A percentile compares a stretch with the other conserved stretches of the same genome.
Conservation (phyloP, 2,797 vertebrate genomes). For the Philypnodon macrostomus region DNA sequence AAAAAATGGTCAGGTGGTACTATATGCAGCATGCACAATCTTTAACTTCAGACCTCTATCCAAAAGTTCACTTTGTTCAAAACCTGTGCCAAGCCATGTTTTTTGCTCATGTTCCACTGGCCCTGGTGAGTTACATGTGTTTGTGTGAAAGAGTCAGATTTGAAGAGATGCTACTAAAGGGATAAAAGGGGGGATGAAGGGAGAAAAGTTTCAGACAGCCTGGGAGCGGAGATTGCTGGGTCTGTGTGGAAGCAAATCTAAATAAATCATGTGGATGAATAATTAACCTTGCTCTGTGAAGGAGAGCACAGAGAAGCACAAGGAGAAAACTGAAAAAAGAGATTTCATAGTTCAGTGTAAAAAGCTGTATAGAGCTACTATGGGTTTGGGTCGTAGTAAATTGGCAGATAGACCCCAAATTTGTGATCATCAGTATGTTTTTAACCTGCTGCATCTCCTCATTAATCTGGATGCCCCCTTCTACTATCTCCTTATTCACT, state of each 20-base stretch:
- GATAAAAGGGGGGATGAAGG: slow-evolving; percentile 14
- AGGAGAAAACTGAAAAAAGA: slow-evolving; percentile 38
- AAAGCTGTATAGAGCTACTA: too few relatives aligned
- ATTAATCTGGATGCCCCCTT: too few relatives aligned
- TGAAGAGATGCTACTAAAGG: slow-evolving; percentile 19
- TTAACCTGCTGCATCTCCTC: too few relatives aligned
- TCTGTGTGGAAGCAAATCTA: slow-evolving; percentile 72
- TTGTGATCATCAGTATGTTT: too few relatives aligned
- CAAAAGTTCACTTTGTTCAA: not conserved
- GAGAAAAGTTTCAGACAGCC: slow-evolving; percentile 54
- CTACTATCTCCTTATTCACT: too few relatives aligned
- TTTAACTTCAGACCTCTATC: too few relatives aligned
- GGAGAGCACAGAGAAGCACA: slow-evolving; percentile 68
- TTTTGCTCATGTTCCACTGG: not conserved
- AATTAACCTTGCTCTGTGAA: slow-evolving; percentile 76
- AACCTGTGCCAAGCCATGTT: slow-evolving; percentile 2
- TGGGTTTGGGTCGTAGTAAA: too few relatives aligned
- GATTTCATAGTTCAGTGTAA: too few relatives aligned
- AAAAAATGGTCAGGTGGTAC: too few relatives aligned
- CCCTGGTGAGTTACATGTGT: not conserved
- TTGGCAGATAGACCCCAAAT: too few relatives aligned
- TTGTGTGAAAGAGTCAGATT: slow-evolving; percentile 25
- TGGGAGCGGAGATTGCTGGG: slow-evolving; percentile 62
- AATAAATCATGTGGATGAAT: slow-evolving; percentile 82
- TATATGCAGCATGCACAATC: too few relatives aligned